Percentiles rank a stretch among this genome's conserved stretches.
phyloP scores from a whole-genome alignment of 2,888 invertebrate genomes.

The Dicyrtomina minuta region DNA sequence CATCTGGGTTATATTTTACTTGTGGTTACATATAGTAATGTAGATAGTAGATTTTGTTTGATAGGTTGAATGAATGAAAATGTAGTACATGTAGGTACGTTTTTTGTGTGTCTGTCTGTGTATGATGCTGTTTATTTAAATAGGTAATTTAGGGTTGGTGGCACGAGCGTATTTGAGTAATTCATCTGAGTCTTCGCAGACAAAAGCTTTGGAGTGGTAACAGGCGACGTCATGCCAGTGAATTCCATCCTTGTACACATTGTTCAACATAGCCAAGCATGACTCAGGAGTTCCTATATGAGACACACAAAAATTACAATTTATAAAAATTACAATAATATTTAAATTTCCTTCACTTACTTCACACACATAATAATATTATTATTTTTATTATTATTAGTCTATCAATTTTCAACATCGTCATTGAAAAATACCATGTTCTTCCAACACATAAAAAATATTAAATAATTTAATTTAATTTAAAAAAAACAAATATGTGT shows the following conservation, averaged over 20 bases:
- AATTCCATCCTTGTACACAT: constrained; percentile 85
- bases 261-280: constrained; percentile 82
- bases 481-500: no score
- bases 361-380: background rate
- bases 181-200: constrained; percentile 82
- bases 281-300: constrained; percentile 64
- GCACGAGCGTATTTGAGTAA: constrained; percentile 44
- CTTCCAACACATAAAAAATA: no score
- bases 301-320: background rate
- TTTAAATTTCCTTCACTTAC: background rate
- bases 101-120: no score
- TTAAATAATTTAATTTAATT: no score
- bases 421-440: no score
- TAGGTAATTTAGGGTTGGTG: constrained; percentile 46
- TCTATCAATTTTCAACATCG: no score
- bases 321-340: background rate
- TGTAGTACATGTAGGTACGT: no score
- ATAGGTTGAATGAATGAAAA: no score
- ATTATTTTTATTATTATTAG: no score
- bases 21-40: no score
- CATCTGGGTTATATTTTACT: no score
- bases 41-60: no score
- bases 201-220: constrained; percentile 82
- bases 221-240: constrained; percentile 87
- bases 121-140: constrained; percentile 36